phyloP scores from a whole-genome alignment of 2,113 vertebrate genomes.

The Carettochelys insculpta region DNA sequence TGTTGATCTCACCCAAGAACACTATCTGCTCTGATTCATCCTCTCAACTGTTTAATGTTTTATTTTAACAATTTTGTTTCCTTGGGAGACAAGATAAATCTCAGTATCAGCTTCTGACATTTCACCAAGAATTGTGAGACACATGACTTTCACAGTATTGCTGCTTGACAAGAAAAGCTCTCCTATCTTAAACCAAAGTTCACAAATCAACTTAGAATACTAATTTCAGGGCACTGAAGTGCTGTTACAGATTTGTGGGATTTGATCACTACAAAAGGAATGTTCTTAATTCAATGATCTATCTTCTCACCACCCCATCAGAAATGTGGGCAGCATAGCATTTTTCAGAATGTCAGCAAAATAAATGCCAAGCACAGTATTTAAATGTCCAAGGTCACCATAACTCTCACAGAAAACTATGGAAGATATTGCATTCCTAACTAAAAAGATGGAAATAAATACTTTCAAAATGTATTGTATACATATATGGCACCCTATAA shows the following conservation, averaged over 20 bases:
- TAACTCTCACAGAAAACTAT: background rate
- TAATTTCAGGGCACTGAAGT: background rate
- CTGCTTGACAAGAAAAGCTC: background rate
- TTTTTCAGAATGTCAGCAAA: background rate
- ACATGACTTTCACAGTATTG: background rate
- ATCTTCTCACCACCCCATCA: background rate
- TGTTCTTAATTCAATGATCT: background rate
- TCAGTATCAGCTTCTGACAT: background rate
- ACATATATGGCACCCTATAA: background rate
- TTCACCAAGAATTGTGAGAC: background rate
- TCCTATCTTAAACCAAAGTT: background rate
- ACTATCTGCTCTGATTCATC: constrained; percentile 6
- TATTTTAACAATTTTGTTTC: background rate
- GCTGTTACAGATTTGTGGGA: background rate
- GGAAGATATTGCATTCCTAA: background rate
- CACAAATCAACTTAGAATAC: rapidly evolving
- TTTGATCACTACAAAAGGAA: background rate
- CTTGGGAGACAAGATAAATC: background rate
- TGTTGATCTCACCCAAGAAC: background rate
- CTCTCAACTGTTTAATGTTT: background rate
- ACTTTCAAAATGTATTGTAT: background rate
- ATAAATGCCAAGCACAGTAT: background rate
- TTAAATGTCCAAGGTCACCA: background rate
- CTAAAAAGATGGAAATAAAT: background rate
- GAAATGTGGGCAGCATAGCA: background rate